Evolutionary conservation across 2,888 invertebrate species (phyloP).

Genomic region (Athripsodes cinereus): DNA sequence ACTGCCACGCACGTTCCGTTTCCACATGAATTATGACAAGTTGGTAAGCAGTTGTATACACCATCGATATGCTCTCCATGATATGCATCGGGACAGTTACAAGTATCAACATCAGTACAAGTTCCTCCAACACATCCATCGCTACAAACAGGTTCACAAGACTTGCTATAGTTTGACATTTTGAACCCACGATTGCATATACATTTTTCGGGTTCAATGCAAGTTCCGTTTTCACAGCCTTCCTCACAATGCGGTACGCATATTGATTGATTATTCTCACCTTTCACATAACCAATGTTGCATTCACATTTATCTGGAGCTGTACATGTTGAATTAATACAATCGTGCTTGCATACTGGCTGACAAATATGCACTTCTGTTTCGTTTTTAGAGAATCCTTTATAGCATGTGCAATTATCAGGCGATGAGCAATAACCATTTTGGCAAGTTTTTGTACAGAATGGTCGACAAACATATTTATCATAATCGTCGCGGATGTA

Average conservation of each 20-base stretch:
- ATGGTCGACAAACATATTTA: slow-evolving; percentile 26
- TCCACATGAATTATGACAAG: slow-evolving; percentile 27
- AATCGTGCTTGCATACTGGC: slow-evolving; percentile 12
- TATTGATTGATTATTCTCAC: slow-evolving; percentile 6
- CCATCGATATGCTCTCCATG: slow-evolving; percentile 6
- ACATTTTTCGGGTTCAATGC: slow-evolving; percentile 26
- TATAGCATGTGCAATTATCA: slow-evolving; percentile 11
- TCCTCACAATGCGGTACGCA: slow-evolving; percentile 13
- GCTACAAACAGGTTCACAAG: not conserved
- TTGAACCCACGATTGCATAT: slow-evolving; percentile 13
- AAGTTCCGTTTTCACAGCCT: slow-evolving; percentile 23
- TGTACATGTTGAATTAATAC: slow-evolving; percentile 23
- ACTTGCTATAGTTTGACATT: not conserved
- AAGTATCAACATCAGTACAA: not conserved
- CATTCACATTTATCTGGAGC: slow-evolving; percentile 23
- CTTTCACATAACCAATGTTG: slow-evolving; percentile 17
- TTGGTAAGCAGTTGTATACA: slow-evolving; percentile 28
- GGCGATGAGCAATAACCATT: slow-evolving; percentile 32
- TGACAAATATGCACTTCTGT: not conserved
- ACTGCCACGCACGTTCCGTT: slow-evolving; percentile 29
- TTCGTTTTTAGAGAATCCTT: slow-evolving; percentile 3
- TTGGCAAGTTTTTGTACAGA: slow-evolving; percentile 22
- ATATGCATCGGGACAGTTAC: slow-evolving; percentile 6
- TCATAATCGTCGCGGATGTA: not conserved
- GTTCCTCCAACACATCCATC: not conserved